Conservation (phyloP, 2,113 vertebrate species). For the Cricetomys ansorgei region DNA sequence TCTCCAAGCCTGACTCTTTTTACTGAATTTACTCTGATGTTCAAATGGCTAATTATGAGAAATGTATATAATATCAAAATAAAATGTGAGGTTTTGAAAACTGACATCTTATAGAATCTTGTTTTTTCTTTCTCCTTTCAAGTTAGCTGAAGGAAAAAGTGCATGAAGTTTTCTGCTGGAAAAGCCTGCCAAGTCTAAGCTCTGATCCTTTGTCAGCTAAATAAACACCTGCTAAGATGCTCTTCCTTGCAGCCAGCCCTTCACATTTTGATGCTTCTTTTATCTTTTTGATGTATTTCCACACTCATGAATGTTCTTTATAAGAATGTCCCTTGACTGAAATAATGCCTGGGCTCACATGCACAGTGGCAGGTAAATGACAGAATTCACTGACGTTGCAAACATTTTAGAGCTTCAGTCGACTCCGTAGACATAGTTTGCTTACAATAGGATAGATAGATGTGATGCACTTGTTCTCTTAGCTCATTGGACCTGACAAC, state of each 20-base stretch:
- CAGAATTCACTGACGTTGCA: constrained; percentile 17
- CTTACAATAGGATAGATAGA: constrained; percentile 71
- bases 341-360: constrained; percentile 75
- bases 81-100: constrained; percentile 44
- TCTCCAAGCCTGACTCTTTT: neutral
- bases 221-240: constrained; percentile 77
- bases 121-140: constrained; percentile 46
- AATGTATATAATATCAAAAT: constrained; percentile 16
- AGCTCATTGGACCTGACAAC: constrained; percentile 9
- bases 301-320: constrained; percentile 74
- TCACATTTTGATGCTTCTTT: constrained; percentile 77
- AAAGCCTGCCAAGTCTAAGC: constrained; percentile 58
- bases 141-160: neutral
- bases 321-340: constrained; percentile 77
- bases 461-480: constrained; percentile 50
- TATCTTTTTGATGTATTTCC: constrained; percentile 80
- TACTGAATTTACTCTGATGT: neutral
- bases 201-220: constrained; percentile 69
- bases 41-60: neutral
- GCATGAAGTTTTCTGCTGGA: constrained; percentile 49
- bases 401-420: constrained; percentile 25
- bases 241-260: constrained; percentile 59
- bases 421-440: constrained; percentile 66
- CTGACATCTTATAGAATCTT: constrained; percentile 23
- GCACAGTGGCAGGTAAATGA: constrained; percentile 71